Base-by-base conservation (phyloP, 2,797 vertebrate genomes). In the Iguana delicatissima region DNA sequence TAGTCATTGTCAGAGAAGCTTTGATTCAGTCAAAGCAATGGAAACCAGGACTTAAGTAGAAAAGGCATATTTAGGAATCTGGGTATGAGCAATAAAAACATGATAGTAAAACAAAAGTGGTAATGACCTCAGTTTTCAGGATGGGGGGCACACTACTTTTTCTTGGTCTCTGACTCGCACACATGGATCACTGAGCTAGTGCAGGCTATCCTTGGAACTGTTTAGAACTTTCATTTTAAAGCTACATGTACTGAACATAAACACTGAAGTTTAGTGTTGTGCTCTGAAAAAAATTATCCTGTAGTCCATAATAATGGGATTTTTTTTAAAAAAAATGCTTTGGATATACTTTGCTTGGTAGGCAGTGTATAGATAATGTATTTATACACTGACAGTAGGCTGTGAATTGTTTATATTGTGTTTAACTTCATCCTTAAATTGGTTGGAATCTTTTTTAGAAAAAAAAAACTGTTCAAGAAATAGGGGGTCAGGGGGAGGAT, bases 61-160 rank as follows among this genome's bases (percentile, higher is more conserved):
- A 91, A 91, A 88, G 89, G 86, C 4, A 2, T 35, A n/a, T 22
- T 0, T 20, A 80, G 80, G 92, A 93, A 93, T 96, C 94, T 96
- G 95, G 76, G 93, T 95, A 95, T 95, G 90, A 93, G 92, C 90
- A 95, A 89, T 42, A 91, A 93, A 94, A 95, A 87, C 88, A 88
- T 85, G 76, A 94, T 72, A 94, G 94, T 94, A 83, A 93, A 95
- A 92, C 86, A 91, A 95, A 93, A 95, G 85, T 89, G 84, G 91
- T 73, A 94, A 91, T 0, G 10, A 92, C 94, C 79, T 22, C 64
- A 85, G 29, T 89, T 20, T 52, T 42, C 12, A 13, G 10, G 12
- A 1, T 46, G 26, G 67, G 29, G 67, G 10, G 8, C 2, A 32
- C 29, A 69, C 29, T 69, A 32, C 67, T 69, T 9, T 69, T 64